These are phyloP conservation scores for Podotricha telesiphe DNA, from an alignment of 2,888 invertebrate species.

Conservation along the genomic window DNA sequence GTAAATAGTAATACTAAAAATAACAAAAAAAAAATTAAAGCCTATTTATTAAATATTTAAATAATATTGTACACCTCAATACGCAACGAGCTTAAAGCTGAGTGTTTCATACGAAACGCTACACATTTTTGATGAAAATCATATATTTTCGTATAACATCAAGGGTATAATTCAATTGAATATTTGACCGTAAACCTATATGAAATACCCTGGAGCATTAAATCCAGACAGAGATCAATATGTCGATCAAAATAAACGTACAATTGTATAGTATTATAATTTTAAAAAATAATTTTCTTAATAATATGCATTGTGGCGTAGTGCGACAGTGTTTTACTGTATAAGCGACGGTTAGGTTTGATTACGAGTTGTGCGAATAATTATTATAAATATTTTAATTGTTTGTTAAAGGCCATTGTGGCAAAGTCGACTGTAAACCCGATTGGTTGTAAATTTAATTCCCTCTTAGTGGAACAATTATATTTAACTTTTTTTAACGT, in stretches of 20 bases:
- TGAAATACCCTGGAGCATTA: conserved; percentile 21
- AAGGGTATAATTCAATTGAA: conserved; percentile 6
- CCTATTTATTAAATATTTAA: background rate
- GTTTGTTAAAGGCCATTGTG: no score
- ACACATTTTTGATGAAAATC: background rate
- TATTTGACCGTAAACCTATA: conserved; percentile 27
- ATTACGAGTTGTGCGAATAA: no score
- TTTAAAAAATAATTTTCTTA: no score
- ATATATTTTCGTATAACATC: conserved; percentile 3
- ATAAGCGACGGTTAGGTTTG: no score
- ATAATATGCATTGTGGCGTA: no score
- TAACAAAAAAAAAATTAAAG: background rate
- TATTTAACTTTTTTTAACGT: no score
- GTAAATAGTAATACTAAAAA: no score
- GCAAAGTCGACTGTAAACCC: no score
- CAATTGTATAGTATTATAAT: background rate
- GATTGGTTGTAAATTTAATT: no score
- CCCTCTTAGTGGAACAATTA: no score
- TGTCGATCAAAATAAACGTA: background rate
- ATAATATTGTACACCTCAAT: background rate
- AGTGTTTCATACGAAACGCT: conserved; percentile 1
- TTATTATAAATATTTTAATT: no score
- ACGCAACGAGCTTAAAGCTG: background rate
- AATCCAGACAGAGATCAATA: conserved; percentile 5
- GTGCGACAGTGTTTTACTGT: no score